phyloP scores from a whole-genome alignment of 2,888 invertebrate genomes.

The Zootermopsis nevadensis region DNA sequence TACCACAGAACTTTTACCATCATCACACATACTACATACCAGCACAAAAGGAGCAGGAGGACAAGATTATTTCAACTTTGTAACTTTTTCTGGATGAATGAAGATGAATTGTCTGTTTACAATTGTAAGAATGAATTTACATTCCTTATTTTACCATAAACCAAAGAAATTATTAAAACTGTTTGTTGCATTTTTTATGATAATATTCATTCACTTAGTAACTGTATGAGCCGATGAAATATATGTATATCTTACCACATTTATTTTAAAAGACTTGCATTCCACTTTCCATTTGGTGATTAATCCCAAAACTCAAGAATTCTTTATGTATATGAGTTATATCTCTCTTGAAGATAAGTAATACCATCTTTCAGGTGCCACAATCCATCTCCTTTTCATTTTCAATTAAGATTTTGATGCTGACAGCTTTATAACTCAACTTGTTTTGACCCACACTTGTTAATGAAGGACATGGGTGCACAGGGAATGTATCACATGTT shows the following conservation, averaged over 20 bases:
- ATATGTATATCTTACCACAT: background rate
- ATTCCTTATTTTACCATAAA: conserved; percentile 12
- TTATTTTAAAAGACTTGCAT: no score
- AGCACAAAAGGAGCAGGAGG: background rate
- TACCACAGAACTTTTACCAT: background rate
- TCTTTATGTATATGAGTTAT: no score
- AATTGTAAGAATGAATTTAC: background rate
- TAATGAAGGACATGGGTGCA: no score
- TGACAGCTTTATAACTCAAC: no score
- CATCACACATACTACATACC: background rate
- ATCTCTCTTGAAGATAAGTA: no score
- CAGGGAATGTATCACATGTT: no score
- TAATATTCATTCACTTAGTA: conserved; percentile 4
- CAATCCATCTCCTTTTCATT: no score
- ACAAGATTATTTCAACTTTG: conserved; percentile 18
- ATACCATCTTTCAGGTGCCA: no score
- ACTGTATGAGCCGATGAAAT: background rate
- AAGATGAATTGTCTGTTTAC: background rate
- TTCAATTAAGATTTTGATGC: no score
- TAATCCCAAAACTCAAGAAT: no score
- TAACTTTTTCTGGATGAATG: background rate
- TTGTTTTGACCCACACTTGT: no score
- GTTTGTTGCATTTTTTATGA: conserved; percentile 19
- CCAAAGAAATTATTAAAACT: background rate
- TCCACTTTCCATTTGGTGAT: no score